These are phyloP conservation scores for Tenualosa thibaudeaui DNA, from an alignment of 2,797 vertebrate species.

Conservation along the genomic window DNA sequence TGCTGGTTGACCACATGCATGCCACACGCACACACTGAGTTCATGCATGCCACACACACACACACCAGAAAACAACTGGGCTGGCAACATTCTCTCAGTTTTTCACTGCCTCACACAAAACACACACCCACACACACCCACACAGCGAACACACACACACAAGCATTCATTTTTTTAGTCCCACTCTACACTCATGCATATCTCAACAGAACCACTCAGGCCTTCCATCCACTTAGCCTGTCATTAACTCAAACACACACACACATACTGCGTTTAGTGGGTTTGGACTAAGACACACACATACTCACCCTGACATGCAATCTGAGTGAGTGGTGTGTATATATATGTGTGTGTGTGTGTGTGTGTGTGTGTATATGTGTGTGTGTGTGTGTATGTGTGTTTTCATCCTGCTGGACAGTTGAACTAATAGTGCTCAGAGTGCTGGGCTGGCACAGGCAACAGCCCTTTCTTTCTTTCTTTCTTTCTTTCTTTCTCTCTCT, in stretches of 20 bases:
- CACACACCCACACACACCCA: not conserved
- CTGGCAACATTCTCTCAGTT: too few relatives aligned
- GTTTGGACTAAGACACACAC: not conserved
- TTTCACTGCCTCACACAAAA: not conserved
- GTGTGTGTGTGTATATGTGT: not conserved
- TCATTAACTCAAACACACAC: conserved; percentile 16
- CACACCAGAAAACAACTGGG: not conserved
- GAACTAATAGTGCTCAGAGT: too few relatives aligned
- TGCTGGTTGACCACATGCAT: too few relatives aligned
- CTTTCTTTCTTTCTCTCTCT: not conserved
- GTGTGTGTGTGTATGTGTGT: conserved; percentile 9
- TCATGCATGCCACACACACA: not conserved
- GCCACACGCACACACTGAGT: not conserved
- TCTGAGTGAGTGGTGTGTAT: not conserved
- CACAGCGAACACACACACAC: not conserved
- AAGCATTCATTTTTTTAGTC: too few relatives aligned
- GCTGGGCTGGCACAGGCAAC: not conserved
- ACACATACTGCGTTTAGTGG: too few relatives aligned
- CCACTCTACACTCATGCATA: not conserved
- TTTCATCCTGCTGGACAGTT: not conserved
- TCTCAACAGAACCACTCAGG: not conserved
- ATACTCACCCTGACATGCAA: not conserved
- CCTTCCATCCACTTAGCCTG: not conserved
- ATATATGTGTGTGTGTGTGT: conserved; percentile 9
- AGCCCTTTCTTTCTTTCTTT: not conserved